Conservation (phyloP, 2,113 vertebrate species). For the Pelobates fuscus region DNA sequence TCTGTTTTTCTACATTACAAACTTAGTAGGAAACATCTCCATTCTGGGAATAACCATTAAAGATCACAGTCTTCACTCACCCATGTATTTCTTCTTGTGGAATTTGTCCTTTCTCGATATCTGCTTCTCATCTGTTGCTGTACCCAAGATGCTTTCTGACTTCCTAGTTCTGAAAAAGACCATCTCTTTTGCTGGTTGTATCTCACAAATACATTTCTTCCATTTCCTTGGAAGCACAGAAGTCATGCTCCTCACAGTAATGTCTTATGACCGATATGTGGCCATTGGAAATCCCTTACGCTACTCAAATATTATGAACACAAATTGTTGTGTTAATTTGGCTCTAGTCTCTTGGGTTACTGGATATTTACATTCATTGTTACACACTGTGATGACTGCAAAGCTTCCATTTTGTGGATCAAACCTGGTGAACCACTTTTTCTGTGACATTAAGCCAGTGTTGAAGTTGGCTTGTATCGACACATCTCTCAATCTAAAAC, state of each 20-base stretch:
- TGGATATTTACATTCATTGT: conserved; percentile 10
- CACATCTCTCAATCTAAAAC: conserved; percentile 27
- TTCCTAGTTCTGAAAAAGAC: background rate
- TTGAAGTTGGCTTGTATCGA: conserved; percentile 14
- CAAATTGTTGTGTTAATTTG: background rate
- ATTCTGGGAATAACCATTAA: background rate
- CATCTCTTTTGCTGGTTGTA: conserved; percentile 29
- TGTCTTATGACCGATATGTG: conserved; percentile 39
- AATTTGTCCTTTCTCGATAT: conserved; percentile 25
- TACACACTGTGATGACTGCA: conserved; percentile 5
- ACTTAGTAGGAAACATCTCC: conserved; percentile 7
- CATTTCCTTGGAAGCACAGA: conserved; percentile 24
- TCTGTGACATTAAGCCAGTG: conserved; percentile 27
- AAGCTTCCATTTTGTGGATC: conserved; percentile 33
- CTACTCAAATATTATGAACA: conserved; percentile 17
- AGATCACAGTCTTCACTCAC: conserved; percentile 16
- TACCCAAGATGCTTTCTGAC: conserved; percentile 15
- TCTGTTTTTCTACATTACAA: background rate
- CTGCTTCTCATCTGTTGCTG: conserved; percentile 4
- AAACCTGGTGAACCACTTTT: conserved; percentile 26
- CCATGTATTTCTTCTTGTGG: conserved; percentile 38
- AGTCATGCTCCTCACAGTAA: conserved; percentile 17
- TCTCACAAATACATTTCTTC: conserved; percentile 33
- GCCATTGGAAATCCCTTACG: conserved; percentile 32
- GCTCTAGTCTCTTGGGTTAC: background rate